Percentiles rank a stretch among this genome's conserved stretches.
phyloP scores from a whole-genome alignment of 2,888 invertebrate species.

The Tiphia femorata region DNA sequence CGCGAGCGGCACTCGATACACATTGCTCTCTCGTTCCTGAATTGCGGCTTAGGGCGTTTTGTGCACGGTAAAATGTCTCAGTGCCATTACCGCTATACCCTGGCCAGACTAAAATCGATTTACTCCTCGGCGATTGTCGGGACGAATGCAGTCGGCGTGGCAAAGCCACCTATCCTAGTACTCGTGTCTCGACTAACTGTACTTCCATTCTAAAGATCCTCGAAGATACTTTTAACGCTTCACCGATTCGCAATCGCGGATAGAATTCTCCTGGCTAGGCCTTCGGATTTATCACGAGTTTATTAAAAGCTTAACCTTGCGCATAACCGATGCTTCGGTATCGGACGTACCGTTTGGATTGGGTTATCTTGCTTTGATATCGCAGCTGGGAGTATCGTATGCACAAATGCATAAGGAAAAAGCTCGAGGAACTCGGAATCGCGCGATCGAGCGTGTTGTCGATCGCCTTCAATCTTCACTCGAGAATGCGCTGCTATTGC shows the following conservation, averaged over 20 bases:
- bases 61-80: too few relatives aligned
- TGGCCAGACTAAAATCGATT: conserved; percentile 7
- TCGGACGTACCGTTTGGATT: conserved; percentile 25
- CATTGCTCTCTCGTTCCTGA: too few relatives aligned
- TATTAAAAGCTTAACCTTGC: conserved; percentile 32
- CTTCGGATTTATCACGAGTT: conserved; percentile 21
- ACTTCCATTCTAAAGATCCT: conserved; percentile 39
- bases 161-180: conserved; percentile 22
- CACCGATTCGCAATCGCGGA: conserved; percentile 39
- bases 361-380: conserved; percentile 13
- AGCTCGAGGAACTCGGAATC: too few relatives aligned
- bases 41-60: too few relatives aligned
- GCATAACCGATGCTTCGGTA: conserved; percentile 28
- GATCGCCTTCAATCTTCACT: too few relatives aligned
- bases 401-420: too few relatives aligned
- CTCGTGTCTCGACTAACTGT: conserved; percentile 41
- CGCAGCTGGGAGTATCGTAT: too few relatives aligned
- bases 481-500: too few relatives aligned
- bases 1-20: too few relatives aligned
- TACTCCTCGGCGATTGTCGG: conserved; percentile 20
- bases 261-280: conserved; percentile 22
- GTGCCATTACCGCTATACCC: background rate
- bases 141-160: conserved; percentile 26
- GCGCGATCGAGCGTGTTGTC: too few relatives aligned
- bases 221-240: conserved; percentile 47